Conservation (phyloP, 2,797 vertebrate species). For the Arremon brunneinucha region DNA sequence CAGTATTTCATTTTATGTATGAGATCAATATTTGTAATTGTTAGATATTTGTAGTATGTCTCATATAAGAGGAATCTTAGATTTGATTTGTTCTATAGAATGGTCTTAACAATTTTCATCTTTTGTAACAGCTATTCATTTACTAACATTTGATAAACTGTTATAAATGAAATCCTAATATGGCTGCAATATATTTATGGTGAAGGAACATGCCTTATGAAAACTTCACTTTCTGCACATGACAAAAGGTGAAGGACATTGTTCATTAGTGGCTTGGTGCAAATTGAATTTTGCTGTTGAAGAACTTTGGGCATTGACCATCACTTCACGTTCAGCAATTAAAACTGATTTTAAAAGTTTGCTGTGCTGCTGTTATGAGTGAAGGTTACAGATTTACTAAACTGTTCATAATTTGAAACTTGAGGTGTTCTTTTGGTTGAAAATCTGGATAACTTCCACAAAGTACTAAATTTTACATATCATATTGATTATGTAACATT, state of each 20-base stretch:
- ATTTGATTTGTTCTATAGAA: not conserved
- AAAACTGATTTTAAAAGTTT: slow-evolving; percentile 56
- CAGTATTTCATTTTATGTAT: not conserved
- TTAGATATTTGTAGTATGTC: not conserved
- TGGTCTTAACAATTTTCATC: not conserved
- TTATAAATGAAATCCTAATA: not conserved
- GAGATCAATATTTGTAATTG: not conserved
- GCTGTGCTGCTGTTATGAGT: slow-evolving; percentile 20
- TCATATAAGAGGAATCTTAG: not conserved
- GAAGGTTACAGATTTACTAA: not conserved
- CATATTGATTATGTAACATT: not conserved
- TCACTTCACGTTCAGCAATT: not conserved
- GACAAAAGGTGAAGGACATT: not conserved
- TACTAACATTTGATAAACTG: slow-evolving; percentile 3
- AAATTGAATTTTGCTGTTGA: not conserved
- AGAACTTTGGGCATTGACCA: not conserved
- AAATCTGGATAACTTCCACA: not conserved
- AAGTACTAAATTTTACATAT: not conserved
- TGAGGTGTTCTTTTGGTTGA: not conserved
- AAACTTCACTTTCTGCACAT: not conserved
- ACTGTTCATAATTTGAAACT: not conserved
- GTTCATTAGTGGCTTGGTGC: not conserved
- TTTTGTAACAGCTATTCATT: not conserved
- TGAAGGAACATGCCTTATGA: slow-evolving; percentile 58
- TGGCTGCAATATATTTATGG: not conserved